Base-by-base conservation (phyloP, 2,888 invertebrate species). In the Netelia virgata region DNA sequence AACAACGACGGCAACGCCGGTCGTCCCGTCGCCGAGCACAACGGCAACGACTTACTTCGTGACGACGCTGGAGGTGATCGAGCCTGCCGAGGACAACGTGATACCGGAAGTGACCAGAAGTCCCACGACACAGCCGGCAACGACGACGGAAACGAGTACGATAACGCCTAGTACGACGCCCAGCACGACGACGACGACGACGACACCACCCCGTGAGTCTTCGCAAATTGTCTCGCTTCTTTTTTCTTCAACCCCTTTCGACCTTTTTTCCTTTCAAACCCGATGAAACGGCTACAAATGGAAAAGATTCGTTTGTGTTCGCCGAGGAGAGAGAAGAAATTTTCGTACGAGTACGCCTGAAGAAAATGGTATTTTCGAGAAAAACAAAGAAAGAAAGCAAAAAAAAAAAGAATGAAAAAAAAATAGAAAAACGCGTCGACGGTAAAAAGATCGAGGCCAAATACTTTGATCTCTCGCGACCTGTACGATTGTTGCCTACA, bases 1-100 rank as follows among this genome's bases (percentile, higher is more conserved):
- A 55, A 90, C 88, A 72, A 88, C 95, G 94, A 89, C 95, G 94
- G 94, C 95, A 41, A 95, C 86, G 28, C 84, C 94, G 92, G 95
- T 94, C 92, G 95, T 89, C 92, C 95, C 93, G 92, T 94, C 57
- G 90, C 94, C 11, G 89, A 94, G 78, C 88, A 94, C 83, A 94
- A 95, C 57, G 94, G 94, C 63, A 92, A 94, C 8, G 91, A 94
- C n/a, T 91, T 6, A 93, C 94, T 0, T 94, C 94, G 0, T 89
- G 74, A 89, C 88, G 86, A 88, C 87, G 76, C 88, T 87, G 74
- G 88, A 86, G 81, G 87, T 89, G 79, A 90, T 90, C 66, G 91
- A 91, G 86, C 63, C 85, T 66, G 88, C 90, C 79, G 92, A 92
- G 87, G 89, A 92, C 89, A 92, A 93, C 89, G 87, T 92, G 85